Evolutionary conservation across 2,113 vertebrate genomes (phyloP).

Genomic region (Cyanoramphus novaezelandiae): DNA sequence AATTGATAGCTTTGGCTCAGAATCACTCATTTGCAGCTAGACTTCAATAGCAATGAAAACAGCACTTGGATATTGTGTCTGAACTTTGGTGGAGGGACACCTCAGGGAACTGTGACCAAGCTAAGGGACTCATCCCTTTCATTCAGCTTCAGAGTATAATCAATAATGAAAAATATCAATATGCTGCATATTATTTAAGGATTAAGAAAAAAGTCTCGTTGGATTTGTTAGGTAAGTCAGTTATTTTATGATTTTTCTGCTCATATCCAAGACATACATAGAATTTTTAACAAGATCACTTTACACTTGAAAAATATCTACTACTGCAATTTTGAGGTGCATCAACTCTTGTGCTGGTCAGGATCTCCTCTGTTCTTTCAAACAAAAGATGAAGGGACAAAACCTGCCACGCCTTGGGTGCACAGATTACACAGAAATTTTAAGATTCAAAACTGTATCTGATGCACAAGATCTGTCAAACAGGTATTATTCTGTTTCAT

Average conservation of each 20-base stretch:
- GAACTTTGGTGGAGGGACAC: background rate
- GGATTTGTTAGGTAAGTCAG: background rate
- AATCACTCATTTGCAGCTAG: background rate
- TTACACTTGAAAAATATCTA: background rate
- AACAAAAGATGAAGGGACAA: background rate
- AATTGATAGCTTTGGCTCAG: background rate
- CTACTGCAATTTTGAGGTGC: background rate
- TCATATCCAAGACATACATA: background rate
- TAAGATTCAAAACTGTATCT: background rate
- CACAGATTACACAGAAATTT: background rate
- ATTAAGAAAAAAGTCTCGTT: background rate
- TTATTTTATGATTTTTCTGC: background rate
- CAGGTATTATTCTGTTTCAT: background rate
- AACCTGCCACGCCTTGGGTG: background rate
- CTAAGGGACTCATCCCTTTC: background rate
- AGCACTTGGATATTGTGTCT: accelerated
- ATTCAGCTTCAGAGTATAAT: background rate
- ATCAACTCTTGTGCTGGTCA: background rate
- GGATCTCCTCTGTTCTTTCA: background rate
- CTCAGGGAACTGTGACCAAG: background rate
- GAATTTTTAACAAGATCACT: background rate
- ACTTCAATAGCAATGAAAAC: background rate
- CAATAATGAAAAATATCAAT: background rate
- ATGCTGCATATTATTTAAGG: background rate
- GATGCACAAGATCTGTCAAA: background rate